Conservation (phyloP, 1,140 invertebrate genomes). For the Pectinophora gossypiella region DNA sequence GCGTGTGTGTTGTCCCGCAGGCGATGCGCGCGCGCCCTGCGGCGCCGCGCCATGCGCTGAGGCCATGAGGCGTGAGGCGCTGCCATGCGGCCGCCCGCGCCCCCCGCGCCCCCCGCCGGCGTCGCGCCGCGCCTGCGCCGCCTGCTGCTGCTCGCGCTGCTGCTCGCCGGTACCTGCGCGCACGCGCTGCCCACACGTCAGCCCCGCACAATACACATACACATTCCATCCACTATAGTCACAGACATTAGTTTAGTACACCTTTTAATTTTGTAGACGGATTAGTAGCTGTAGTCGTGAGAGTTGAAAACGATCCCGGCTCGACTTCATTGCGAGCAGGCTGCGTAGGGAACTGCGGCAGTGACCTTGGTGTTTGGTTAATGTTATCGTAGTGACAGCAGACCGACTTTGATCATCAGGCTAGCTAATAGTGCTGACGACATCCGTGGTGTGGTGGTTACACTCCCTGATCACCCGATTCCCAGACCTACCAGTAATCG, state of each 20-base stretch:
- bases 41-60: slow-evolving; percentile 53
- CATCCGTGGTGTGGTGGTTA: too few species aligned
- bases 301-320: neutral
- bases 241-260: neutral
- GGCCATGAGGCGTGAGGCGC: slow-evolving; percentile 51
- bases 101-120: slow-evolving; percentile 44
- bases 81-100: slow-evolving; percentile 31
- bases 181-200: slow-evolving; percentile 19
- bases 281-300: neutral
- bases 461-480: too few species aligned
- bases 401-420: too few species aligned
- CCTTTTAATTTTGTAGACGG: neutral
- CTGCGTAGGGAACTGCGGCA: too few species aligned
- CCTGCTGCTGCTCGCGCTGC: slow-evolving; percentile 62
- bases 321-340: too few species aligned
- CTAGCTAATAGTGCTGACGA: too few species aligned
- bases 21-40: slow-evolving; percentile 3
- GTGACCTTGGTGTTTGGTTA: too few species aligned
- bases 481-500: too few species aligned
- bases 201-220: slow-evolving; percentile 37
- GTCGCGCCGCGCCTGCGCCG: slow-evolving; percentile 40
- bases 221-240: neutral
- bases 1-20: neutral
- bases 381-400: too few species aligned
- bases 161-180: slow-evolving; percentile 44